Evolutionary conservation across 2,888 invertebrate species (phyloP).

Genomic region (Stomorhina lunata): DNA sequence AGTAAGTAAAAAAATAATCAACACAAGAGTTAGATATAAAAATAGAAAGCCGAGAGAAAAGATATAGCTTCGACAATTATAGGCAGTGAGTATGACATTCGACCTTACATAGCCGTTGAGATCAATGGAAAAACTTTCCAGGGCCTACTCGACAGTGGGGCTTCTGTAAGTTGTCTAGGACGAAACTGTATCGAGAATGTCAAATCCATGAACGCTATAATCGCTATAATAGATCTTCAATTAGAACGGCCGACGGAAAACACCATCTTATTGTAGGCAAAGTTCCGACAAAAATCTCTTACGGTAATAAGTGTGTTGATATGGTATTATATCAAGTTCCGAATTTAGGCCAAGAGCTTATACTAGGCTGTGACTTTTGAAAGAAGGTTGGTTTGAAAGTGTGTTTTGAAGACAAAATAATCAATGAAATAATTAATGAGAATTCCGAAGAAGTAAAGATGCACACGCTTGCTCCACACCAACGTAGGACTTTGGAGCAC

Average conservation of each 20-base stretch:
- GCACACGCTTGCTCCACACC: neutral
- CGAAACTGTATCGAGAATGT: neutral
- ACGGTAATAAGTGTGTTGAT: neutral
- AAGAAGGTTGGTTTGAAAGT: neutral
- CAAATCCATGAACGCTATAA: neutral
- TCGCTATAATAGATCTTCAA: neutral
- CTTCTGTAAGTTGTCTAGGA: neutral
- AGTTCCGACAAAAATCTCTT: neutral
- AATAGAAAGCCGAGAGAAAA: neutral
- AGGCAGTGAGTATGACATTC: neutral
- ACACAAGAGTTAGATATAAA: neutral
- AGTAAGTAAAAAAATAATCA: neutral
- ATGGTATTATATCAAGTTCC: neutral
- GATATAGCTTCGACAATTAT: neutral
- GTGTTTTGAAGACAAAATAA: neutral
- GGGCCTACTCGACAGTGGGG: neutral
- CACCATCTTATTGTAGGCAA: neutral
- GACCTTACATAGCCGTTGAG: neutral
- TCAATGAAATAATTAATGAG: neutral
- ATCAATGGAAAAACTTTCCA: neutral
- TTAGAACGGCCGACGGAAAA: conserved; percentile 1
- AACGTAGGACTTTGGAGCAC: neutral
- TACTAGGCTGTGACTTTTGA: conserved; percentile 10
- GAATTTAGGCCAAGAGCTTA: neutral
- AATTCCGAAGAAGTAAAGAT: neutral